Percentiles rank a stretch among this genome's conserved stretches.
These are phyloP conservation scores for Distichodus sexfasciatus DNA, from an alignment of 2,797 vertebrate genomes.

Conservation along the genomic window DNA sequence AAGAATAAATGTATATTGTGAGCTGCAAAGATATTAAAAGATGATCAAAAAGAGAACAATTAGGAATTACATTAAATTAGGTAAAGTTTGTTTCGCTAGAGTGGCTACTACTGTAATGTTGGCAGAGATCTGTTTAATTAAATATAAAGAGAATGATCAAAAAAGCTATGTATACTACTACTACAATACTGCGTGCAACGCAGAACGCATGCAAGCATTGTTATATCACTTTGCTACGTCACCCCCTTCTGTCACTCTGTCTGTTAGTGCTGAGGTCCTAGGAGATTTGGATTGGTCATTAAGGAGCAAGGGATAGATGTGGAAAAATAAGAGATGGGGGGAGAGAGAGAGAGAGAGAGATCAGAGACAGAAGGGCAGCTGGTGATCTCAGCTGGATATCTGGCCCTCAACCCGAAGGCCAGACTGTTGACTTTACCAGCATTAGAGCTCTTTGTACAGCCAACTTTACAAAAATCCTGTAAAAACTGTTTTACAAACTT, in stretches of 20 bases:
- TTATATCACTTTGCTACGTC: neutral
- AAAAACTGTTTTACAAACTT: too few relatives aligned
- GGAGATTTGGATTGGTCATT: conserved; percentile 22
- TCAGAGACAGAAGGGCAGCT: conserved; percentile 40
- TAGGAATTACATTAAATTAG: neutral
- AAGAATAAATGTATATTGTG: neutral
- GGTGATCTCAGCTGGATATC: conserved; percentile 43
- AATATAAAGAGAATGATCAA: too few relatives aligned
- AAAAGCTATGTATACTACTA: too few relatives aligned
- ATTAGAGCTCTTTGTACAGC: conserved; percentile 1
- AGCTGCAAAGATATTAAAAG: neutral
- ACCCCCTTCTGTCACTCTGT: neutral
- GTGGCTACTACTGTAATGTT: too few relatives aligned
- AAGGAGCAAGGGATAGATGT: neutral
- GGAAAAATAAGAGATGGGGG: conserved; percentile 23
- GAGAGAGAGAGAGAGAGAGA: neutral
- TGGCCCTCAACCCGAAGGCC: conserved; percentile 23
- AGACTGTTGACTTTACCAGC: conserved; percentile 33
- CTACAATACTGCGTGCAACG: too few relatives aligned
- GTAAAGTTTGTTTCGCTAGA: neutral
- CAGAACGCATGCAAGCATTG: too few relatives aligned
- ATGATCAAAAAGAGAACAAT: neutral
- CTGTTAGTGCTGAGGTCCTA: conserved; percentile 16
- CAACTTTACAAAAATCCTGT: too few relatives aligned
- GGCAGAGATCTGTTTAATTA: too few relatives aligned